Conservation (phyloP, 2,113 vertebrate species). For the Siniperca knerii region DNA sequence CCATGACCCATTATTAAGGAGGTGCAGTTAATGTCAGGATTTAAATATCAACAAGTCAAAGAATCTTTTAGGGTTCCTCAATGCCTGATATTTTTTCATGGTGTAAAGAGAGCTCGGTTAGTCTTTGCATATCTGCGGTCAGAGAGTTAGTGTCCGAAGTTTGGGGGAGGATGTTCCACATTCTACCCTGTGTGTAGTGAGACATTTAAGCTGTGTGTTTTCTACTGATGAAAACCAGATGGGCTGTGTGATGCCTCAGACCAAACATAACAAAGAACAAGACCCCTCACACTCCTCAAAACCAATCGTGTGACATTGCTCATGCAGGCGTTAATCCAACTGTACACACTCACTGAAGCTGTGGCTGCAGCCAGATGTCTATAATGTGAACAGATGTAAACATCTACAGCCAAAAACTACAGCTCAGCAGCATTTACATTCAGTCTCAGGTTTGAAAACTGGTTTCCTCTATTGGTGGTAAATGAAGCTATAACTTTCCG, state of each 20-base stretch:
- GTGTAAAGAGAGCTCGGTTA: constrained; percentile 1
- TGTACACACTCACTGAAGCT: not conserved
- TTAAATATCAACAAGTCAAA: not conserved
- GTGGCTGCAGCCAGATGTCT: not conserved
- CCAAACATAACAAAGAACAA: not conserved
- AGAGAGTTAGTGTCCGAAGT: constrained; percentile 45
- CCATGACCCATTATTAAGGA: not conserved
- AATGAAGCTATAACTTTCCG: not conserved
- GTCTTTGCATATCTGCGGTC: constrained; percentile 47
- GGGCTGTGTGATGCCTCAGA: constrained; percentile 19
- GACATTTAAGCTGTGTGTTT: constrained; percentile 33
- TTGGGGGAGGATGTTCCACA: constrained; percentile 56
- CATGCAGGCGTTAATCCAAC: not conserved
- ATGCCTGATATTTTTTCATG: not conserved
- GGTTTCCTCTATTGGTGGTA: not conserved
- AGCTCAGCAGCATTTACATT: not conserved
- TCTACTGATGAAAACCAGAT: constrained; percentile 70
- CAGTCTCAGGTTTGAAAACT: not conserved
- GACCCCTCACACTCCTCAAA: constrained; percentile 1
- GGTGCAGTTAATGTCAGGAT: not conserved
- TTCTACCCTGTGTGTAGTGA: constrained; percentile 16
- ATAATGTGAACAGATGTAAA: not conserved
- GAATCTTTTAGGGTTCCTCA: not conserved
- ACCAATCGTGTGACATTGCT: not conserved
- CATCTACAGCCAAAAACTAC: not conserved